phyloP scores from a whole-genome alignment of 2,113 vertebrate species.

The Plecotus auritus region DNA sequence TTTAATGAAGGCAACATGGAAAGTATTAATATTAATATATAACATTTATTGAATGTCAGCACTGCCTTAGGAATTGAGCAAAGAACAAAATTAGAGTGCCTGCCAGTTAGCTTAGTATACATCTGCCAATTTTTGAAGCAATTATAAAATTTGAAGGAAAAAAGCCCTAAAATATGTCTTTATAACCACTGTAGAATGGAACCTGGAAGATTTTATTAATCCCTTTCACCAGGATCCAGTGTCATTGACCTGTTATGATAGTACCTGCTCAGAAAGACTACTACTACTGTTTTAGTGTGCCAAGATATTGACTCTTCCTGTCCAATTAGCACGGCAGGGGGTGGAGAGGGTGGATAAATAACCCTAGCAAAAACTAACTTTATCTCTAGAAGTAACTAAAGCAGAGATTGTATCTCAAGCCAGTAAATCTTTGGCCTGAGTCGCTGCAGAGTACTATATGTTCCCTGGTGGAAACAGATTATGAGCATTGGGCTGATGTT shows the following conservation, averaged over 20 bases:
- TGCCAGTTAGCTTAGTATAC: conserved; percentile 33
- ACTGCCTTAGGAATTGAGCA: conserved; percentile 36
- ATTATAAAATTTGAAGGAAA: background rate
- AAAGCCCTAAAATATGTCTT: conserved; percentile 7
- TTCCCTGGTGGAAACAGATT: background rate
- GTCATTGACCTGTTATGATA: background rate
- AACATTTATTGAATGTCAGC: conserved; percentile 47
- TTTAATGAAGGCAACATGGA: conserved; percentile 58
- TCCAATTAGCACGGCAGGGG: background rate
- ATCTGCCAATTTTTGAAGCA: conserved; percentile 24
- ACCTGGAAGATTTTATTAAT: background rate
- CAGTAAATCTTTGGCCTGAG: background rate
- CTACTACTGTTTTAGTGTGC: background rate
- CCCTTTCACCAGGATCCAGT: conserved; percentile 4
- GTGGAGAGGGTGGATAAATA: background rate
- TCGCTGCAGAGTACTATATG: background rate
- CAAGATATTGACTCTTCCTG: background rate
- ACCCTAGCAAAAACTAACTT: background rate
- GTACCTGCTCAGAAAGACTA: background rate
- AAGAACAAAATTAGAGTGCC: conserved; percentile 46
- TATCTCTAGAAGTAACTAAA: background rate
- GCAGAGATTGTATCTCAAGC: background rate
- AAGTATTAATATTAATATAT: conserved; percentile 67
- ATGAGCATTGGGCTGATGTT: background rate
- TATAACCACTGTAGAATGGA: conserved; percentile 32